Conservation (phyloP, 1,140 invertebrate species). For the Aphis craccivora region DNA sequence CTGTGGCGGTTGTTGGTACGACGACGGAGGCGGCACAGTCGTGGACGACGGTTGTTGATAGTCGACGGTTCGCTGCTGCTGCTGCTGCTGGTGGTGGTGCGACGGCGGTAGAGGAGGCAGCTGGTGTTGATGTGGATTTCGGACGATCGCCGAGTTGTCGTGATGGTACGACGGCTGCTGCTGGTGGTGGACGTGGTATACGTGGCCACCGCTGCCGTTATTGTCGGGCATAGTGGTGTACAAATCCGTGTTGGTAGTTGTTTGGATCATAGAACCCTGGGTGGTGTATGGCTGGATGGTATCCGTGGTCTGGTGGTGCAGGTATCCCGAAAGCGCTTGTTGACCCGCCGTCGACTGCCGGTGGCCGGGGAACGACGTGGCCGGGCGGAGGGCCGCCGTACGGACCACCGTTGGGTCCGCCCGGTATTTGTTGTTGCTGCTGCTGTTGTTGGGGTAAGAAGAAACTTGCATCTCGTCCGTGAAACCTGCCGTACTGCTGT, state of each 20-base stretch:
- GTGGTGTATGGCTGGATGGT: constrained; percentile 63
- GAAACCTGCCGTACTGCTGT: constrained; percentile 51
- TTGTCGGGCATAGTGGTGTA: constrained; percentile 55
- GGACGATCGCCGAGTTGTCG: no score
- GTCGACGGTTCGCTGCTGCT: neutral
- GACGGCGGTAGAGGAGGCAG: constrained; percentile 2
- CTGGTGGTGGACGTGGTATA: neutral
- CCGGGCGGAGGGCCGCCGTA: constrained; percentile 66
- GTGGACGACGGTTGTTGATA: constrained; percentile 49
- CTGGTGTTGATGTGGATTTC: constrained; percentile 12
- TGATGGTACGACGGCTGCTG: constrained; percentile 61
- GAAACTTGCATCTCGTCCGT: constrained; percentile 50
- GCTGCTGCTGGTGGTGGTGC: neutral
- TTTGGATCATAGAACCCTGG: constrained; percentile 61
- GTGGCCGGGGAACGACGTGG: constrained; percentile 32
- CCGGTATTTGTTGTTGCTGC: constrained; percentile 62
- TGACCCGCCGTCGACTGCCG: constrained; percentile 37
- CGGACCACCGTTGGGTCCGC: constrained; percentile 73
- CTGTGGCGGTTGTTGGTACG: neutral
- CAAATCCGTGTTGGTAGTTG: constrained; percentile 51
- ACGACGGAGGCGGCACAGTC: neutral
- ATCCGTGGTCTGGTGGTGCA: constrained; percentile 52
- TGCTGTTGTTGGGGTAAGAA: constrained; percentile 62
- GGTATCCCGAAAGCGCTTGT: constrained; percentile 53
- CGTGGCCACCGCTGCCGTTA: neutral